Percentiles rank a stretch among this genome's conserved stretches.
Evolutionary conservation across 1,140 invertebrate species (phyloP).

Genomic region (Stegodyphus dumicola): DNA sequence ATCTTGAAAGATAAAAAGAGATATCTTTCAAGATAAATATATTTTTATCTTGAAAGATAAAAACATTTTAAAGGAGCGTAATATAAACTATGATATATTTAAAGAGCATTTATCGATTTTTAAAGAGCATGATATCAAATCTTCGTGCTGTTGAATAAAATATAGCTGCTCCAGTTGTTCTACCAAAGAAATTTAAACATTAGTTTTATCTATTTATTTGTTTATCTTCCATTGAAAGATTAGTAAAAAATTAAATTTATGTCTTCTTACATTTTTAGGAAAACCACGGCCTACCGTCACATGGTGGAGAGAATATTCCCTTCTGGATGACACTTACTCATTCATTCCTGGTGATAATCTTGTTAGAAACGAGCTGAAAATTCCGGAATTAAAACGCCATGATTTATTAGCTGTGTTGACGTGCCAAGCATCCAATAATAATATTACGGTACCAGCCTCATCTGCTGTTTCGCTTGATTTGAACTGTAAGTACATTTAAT

Average conservation of each 20-base stretch:
- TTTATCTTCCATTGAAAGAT: no score
- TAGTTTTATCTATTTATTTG: no score
- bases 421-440: slow-evolving; percentile 67
- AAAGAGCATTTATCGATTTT: no score
- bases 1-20: no score
- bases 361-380: slow-evolving; percentile 76
- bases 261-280: slow-evolving; percentile 71
- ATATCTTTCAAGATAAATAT: no score
- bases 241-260: not conserved
- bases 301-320: slow-evolving; percentile 85
- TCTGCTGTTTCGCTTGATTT: slow-evolving; percentile 74
- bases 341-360: slow-evolving; percentile 70
- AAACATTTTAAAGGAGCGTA: no score
- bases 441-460: slow-evolving; percentile 69
- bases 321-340: slow-evolving; percentile 79
- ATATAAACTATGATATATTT: no score
- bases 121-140: no score
- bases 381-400: slow-evolving; percentile 74
- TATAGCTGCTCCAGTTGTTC: no score
- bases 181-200: no score
- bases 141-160: no score
- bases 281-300: slow-evolving; percentile 80
- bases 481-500: slow-evolving; percentile 65
- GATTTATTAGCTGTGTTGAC: slow-evolving; percentile 84
- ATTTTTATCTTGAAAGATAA: no score